These are phyloP conservation scores for Poecilia gillii DNA, from an alignment of 2,797 vertebrate species.

Conservation along the genomic window DNA sequence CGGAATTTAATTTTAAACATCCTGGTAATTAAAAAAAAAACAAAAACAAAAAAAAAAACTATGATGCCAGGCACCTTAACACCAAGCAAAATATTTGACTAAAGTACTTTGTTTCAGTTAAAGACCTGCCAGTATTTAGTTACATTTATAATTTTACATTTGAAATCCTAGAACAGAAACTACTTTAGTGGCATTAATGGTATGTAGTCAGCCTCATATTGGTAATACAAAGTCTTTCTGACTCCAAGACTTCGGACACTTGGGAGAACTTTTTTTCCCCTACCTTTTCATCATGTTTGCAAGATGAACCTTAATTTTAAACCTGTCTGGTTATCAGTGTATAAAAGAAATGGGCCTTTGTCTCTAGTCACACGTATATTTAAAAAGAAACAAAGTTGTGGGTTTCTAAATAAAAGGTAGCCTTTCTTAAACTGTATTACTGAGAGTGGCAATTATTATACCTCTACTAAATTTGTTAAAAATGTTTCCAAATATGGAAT, in stretches of 20 bases:
- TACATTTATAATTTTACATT: background rate
- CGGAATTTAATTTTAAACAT: background rate
- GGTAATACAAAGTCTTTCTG: background rate
- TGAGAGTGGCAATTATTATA: background rate
- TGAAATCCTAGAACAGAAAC: background rate
- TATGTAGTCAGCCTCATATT: background rate
- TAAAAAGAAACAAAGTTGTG: background rate
- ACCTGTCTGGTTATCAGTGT: background rate
- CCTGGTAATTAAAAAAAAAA: background rate
- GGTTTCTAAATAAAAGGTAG: background rate
- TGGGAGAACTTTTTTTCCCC: background rate
- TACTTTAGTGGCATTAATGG: background rate
- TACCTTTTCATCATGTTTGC: background rate
- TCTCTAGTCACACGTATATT: background rate
- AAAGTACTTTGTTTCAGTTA: background rate
- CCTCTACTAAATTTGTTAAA: background rate
- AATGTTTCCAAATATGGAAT: background rate
- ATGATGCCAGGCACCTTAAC: background rate
- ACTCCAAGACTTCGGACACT: background rate
- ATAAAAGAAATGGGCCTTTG: background rate
- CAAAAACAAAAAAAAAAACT: background rate
- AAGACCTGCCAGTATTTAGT: background rate
- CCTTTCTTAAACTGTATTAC: background rate
- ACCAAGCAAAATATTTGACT: background rate
- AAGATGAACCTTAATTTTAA: background rate